Percentiles rank a stretch among this genome's conserved stretches.
Conservation (phyloP, 1,140 invertebrate species). For the Bombus superbus region DNA sequence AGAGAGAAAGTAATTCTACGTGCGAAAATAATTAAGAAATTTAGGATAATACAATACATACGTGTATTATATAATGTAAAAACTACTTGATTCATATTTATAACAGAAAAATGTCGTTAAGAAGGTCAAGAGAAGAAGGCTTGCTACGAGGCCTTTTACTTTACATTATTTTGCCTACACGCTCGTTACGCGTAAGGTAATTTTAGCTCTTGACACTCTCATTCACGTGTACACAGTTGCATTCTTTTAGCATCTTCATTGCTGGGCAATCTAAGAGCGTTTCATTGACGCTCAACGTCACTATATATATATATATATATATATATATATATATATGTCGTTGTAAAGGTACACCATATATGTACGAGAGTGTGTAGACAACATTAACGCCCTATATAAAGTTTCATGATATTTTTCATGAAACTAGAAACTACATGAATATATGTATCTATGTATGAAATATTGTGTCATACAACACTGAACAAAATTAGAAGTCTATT, state of each 20-base stretch:
- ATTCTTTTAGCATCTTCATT: constrained; percentile 37
- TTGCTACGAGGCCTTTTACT: background rate
- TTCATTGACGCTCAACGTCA: constrained; percentile 9
- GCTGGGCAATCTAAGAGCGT: background rate
- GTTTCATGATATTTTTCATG: background rate
- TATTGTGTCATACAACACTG: background rate
- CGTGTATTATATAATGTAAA: background rate
- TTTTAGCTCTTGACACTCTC: constrained; percentile 22
- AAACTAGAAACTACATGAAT: background rate
- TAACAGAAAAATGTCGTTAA: background rate
- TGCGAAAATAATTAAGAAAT: background rate
- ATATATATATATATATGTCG: too few species aligned
- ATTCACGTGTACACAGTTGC: constrained; percentile 19
- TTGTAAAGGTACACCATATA: background rate
- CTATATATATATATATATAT: too few species aligned
- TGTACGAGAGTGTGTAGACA: too few species aligned
- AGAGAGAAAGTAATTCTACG: too few species aligned
- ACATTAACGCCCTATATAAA: background rate
- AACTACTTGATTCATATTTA: background rate
- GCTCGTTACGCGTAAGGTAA: background rate
- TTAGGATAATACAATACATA: background rate
- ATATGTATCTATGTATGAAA: background rate
- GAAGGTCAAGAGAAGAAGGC: background rate
- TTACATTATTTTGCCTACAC: background rate
- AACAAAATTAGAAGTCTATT: background rate